Evolutionary conservation across 1,140 invertebrate species (phyloP).

Genomic region (Drosophila lacteicornis): DNA sequence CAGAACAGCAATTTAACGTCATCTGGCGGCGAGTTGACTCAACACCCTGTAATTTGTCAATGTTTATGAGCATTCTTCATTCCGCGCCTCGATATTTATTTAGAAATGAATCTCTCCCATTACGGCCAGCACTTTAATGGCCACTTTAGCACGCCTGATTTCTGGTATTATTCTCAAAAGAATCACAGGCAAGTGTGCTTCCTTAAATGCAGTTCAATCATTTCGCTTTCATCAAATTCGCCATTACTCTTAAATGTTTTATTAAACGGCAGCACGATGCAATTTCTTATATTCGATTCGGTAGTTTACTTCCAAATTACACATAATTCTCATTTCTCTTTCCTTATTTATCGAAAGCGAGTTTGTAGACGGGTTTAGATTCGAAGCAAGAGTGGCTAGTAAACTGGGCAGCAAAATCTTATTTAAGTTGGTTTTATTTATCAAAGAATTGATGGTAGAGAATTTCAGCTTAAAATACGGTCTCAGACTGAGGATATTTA

Average conservation of each 20-base stretch:
- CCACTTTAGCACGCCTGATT: conserved; percentile 27
- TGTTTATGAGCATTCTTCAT: conserved; percentile 41
- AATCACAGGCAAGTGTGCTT: conserved; percentile 15
- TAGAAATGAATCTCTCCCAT: conserved; percentile 38
- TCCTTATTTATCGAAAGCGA: conserved; percentile 8
- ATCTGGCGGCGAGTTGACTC: conserved; percentile 36
- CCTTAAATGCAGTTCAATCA: conserved; percentile 10
- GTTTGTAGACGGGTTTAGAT: neutral
- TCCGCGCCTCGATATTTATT: conserved; percentile 35
- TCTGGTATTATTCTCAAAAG: conserved; percentile 28
- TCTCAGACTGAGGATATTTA: neutral
- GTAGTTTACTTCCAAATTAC: conserved; percentile 12
- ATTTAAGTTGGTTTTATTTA: too few relatives aligned
- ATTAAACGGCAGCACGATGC: conserved; percentile 18
- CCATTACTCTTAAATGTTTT: conserved; percentile 10
- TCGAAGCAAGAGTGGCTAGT: too few relatives aligned
- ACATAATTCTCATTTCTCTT: conserved; percentile 32
- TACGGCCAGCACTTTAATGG: conserved; percentile 44
- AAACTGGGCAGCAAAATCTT: too few relatives aligned
- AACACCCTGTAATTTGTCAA: conserved; percentile 53
- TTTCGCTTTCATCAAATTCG: conserved; percentile 33
- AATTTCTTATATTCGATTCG: conserved; percentile 14
- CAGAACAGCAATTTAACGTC: conserved; percentile 56
- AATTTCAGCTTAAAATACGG: neutral
- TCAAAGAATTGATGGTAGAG: too few relatives aligned